Evolutionary conservation across 2,888 invertebrate genomes (phyloP), one percentile per base, ranked within the genome.

Genomic region (Cheilosia grossa): DNA sequence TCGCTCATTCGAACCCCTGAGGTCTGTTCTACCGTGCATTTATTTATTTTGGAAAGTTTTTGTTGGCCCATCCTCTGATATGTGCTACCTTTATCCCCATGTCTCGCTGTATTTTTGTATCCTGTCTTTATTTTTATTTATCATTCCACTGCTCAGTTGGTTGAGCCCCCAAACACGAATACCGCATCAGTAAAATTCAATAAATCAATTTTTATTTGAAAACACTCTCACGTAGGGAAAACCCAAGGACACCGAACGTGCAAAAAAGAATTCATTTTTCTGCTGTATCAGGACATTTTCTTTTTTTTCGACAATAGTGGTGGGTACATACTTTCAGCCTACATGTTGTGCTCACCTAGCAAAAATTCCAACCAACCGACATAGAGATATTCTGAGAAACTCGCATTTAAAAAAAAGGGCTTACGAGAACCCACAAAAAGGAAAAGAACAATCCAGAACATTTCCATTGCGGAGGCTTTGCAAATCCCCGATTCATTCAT

Each of bases 141-240:
- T 66, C 40, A 33, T 64, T 10, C 56, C 70, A 40, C 27, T 13
- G 40, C 27, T 42, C 63, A 24, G 21, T 5, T 69, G 49, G 44
- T 42, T 37, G 49, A 30, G 15, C 58, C 17, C 19, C 44, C 53
- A 27, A 72, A 74, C 37, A 47, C 44, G 17, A n/a, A 21, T 15
- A 15, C 21, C 24, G 13, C 44, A 61, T 66, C 81, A 67, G 66
- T 81, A 72, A 75, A 72, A 81, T 81, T 85, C 81, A 75, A 81
- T 85, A 85, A 85, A 85, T 85, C 85, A 85, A 85, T 77, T 81
- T 77, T 85, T 72, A 73, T 81, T 85, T 67, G 37, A 64, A 77
- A 77, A 75, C 70, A 53, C 64, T 61, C 64, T 74, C 79, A 74
- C 80, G 69, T 64, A 74, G 58, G 40, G 9, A 17, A 42, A 37